Evolutionary conservation across 2,888 invertebrate genomes (phyloP).

Genomic region (Napeogenes inachia): DNA sequence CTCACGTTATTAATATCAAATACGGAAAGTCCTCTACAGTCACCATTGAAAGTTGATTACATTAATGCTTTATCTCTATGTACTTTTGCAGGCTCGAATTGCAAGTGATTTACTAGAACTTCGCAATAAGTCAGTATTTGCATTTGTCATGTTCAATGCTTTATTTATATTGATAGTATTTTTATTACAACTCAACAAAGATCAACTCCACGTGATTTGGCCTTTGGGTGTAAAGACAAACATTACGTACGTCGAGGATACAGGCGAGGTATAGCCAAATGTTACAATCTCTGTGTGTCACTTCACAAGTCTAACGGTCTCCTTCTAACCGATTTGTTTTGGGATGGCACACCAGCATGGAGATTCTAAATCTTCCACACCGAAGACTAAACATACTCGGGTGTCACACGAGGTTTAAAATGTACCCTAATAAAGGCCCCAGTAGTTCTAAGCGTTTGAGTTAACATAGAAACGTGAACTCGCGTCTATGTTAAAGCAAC

Average conservation of each 20-base stretch:
- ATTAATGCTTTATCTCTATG: constrained; percentile 64
- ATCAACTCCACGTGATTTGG: constrained; percentile 98
- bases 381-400: constrained; percentile 58
- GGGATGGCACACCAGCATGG: constrained; percentile 74
- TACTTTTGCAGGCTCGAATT: constrained; percentile 87
- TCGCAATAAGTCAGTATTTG: constrained; percentile 97
- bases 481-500: constrained; percentile 24
- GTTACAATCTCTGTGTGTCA: constrained; percentile 65
- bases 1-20: constrained; percentile 21
- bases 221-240: constrained; percentile 96
- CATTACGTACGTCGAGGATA: constrained; percentile 94
- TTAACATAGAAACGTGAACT: constrained; percentile 20
- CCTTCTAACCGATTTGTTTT: constrained; percentile 74
- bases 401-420: constrained; percentile 57
- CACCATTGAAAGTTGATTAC: constrained; percentile 76
- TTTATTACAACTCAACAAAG: constrained; percentile 99
- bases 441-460: constrained; percentile 33
- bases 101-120: constrained; percentile 94
- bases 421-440: constrained; percentile 52
- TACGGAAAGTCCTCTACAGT: constrained; percentile 56
- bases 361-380: constrained; percentile 55
- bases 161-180: constrained; percentile 99
- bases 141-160: constrained; percentile 99
- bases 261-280: constrained; percentile 88
- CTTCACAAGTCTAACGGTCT: constrained; percentile 75